phyloP scores from a whole-genome alignment of 2,113 vertebrate genomes.

The Corythoichthys haematopterus region DNA sequence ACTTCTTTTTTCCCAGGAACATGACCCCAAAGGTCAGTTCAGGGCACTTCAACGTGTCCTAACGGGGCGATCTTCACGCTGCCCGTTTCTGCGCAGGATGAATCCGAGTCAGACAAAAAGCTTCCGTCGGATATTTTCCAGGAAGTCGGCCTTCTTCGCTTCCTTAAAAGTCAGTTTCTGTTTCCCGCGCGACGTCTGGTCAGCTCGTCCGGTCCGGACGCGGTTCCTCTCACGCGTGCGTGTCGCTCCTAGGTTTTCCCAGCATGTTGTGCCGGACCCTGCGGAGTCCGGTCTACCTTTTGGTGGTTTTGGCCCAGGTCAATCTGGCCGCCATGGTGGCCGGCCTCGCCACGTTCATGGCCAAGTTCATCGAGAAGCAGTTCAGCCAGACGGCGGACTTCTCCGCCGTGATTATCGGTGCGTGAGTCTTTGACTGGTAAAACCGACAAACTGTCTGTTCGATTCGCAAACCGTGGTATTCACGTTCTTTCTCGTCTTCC shows the following conservation, averaged over 20 bases:
- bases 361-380: conserved; percentile 89
- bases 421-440: conserved; percentile 9
- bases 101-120: conserved; percentile 13
- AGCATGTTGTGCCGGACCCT: conserved; percentile 78
- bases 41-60: not conserved
- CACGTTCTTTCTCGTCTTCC: not conserved
- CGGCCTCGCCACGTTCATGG: conserved; percentile 85
- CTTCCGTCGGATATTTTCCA: conserved; percentile 15
- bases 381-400: conserved; percentile 77
- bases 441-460: too few relatives aligned
- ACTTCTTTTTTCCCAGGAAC: conserved; percentile 86
- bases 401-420: conserved; percentile 87
- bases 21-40: conserved; percentile 78
- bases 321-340: conserved; percentile 79
- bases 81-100: conserved; percentile 45
- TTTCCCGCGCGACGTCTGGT: conserved; percentile 22
- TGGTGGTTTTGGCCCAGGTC: conserved; percentile 87
- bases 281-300: conserved; percentile 79
- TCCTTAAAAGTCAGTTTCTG: conserved; percentile 80
- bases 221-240: not conserved
- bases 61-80: not conserved
- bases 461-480: too few relatives aligned
- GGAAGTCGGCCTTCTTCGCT: conserved; percentile 69
- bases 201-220: conserved; percentile 1
- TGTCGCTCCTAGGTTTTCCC: conserved; percentile 77